Evolutionary conservation across 1,140 invertebrate genomes (phyloP), one percentile per base, ranked within the genome.

Genomic region (Belonocnema kinseyi): DNA sequence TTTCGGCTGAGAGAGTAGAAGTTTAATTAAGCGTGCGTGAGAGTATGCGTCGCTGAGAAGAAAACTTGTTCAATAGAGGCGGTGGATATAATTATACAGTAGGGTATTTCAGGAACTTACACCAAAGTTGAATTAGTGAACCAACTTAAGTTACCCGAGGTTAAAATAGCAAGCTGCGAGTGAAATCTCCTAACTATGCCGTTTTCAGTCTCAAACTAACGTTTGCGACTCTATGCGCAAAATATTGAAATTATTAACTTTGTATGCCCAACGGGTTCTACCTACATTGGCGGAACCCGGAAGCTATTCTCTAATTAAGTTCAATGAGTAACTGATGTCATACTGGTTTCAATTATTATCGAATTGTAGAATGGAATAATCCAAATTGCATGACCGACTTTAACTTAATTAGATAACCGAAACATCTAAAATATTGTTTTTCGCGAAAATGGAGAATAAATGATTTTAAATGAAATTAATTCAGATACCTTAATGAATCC

Each of bases 241-340:
- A 66, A 66, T 66, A 66, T 66, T 66, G 58, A 66, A 66, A 66
- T 66, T 66, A 26, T 66, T 66, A 66, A 66, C 58, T 66, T 66
- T 66, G 58, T 33, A 66, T 66, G 40, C 58, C 26, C 40, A 46
- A 46, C 40, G 40, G 40, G 40, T 46, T 46, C 40, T 26, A 66
- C 58, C 33, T 21, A 26, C 33, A 66, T 66, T 66, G 58, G 21
- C 58, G 58, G 40, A 40, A 40, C 21, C 58, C 58, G 58, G 58
- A 66, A 66, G 58, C 58, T 66, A 66, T 66, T 66, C 58, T 66
- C 58, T 66, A 66, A 66, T 66, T 66, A 66, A 66, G 21, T 66
- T 66, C 58, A 66, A 6, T 33, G 21, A 66, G 58, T 66, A 40
- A 66, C 58, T 12, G 33, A 66, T 66, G 58, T 66, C 58, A 66